These are phyloP conservation scores for Sander vitreus DNA, from an alignment of 2,113 vertebrate genomes.

Conservation along the genomic window DNA sequence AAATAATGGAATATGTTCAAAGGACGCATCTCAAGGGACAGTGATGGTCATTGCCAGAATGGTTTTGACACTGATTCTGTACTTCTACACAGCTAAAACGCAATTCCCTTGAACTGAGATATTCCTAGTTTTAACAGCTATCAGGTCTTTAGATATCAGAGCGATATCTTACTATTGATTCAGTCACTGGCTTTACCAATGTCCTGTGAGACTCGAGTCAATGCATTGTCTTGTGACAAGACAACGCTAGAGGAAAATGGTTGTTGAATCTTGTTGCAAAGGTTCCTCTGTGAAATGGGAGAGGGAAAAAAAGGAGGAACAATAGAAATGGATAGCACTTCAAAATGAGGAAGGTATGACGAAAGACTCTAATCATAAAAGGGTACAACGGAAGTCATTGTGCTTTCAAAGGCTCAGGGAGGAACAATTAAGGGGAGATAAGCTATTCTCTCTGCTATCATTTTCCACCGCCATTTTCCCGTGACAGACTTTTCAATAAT, in stretches of 20 bases:
- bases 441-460: constrained; percentile 61
- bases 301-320: constrained; percentile 16
- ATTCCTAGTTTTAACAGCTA: constrained; percentile 5
- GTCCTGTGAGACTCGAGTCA: constrained; percentile 42
- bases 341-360: constrained; percentile 64
- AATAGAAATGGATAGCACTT: constrained; percentile 70
- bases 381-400: constrained; percentile 56
- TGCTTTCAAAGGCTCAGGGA: constrained; percentile 65
- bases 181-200: constrained; percentile 45
- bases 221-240: constrained; percentile 46
- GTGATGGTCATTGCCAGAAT: constrained; percentile 14
- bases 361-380: constrained; percentile 60
- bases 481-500: constrained; percentile 66
- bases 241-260: constrained; percentile 36
- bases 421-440: constrained; percentile 77
- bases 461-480: constrained; percentile 62
- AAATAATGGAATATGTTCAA: constrained; percentile 23
- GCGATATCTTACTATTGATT: constrained; percentile 44
- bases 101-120: neutral
- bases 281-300: constrained; percentile 21
- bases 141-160: constrained; percentile 18
- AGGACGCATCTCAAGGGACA: neutral
- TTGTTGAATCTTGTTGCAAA: constrained; percentile 29
- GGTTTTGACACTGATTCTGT: neutral
- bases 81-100: constrained; percentile 7